A percentile compares a stretch with the other conserved stretches of the same genome.
These are phyloP conservation scores for Neodiprion lecontei DNA, from an alignment of 1,140 invertebrate species.

Conservation along the genomic window DNA sequence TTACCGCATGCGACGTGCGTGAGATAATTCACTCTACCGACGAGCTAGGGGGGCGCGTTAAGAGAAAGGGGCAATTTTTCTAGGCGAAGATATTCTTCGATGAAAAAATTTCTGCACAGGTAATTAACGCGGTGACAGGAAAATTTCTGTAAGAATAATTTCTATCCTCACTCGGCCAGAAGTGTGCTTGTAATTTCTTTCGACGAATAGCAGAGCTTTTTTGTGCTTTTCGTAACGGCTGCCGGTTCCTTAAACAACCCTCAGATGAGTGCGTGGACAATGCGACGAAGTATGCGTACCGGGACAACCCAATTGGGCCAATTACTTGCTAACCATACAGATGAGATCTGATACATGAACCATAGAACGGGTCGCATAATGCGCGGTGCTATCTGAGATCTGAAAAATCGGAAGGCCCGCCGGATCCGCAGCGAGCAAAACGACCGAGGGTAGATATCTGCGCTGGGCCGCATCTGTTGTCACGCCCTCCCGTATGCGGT, in stretches of 20 bases:
- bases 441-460: conserved; percentile 46
- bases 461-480: conserved; percentile 58
- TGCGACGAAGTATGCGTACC: not conserved
- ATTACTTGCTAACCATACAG: not conserved
- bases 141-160: no score
- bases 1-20: conserved; percentile 43
- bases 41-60: not conserved
- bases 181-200: no score
- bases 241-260: no score
- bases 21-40: not conserved
- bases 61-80: conserved; percentile 9
- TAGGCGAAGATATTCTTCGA: conserved; percentile 41
- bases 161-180: no score
- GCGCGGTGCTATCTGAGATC: not conserved
- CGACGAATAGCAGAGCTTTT: no score
- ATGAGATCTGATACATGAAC: not conserved
- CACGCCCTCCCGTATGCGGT: conserved; percentile 46
- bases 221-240: no score
- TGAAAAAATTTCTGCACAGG: conserved; percentile 43
- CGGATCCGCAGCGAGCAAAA: not conserved
- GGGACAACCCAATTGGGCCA: not conserved
- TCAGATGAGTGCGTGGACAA: no score
- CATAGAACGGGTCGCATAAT: not conserved
- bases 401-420: not conserved
- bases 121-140: no score